Base-by-base conservation (phyloP, 2,888 invertebrate species). In the Eledone cirrhosa region DNA sequence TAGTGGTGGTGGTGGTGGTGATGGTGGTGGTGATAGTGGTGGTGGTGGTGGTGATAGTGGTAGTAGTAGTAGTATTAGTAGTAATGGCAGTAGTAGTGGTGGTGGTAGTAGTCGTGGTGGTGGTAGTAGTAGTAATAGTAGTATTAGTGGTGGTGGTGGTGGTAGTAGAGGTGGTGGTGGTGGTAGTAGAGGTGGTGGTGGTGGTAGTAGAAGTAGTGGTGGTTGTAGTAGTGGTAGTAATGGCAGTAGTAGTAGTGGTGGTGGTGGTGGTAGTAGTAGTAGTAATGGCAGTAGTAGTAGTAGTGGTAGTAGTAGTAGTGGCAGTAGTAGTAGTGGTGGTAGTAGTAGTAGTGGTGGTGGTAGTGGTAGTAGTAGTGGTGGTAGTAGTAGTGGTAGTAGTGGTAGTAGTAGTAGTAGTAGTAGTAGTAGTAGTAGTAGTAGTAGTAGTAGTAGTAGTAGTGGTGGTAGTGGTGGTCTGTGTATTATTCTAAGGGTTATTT, bases 1-100 rank as follows among this genome's bases (percentile, higher is more conserved):
- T 59, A n/a, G 59, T 59, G 59, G 59, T 59, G 59, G 59, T 59
- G 59, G 59, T 59, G 59, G 59, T 59, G 59, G 59, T 59, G 59
- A n/a, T 59, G n/a, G 59, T 59, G 59, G n/a, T 59, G 59, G n/a
- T 59, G 59, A n/a, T 59, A n/a, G 59, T 59, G 59, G 59, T n/a
- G 59, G 59, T 59, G 59, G 59, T 59, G 16, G 59, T 59, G 59
- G 59, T 59, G 59, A 59, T n/a, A 16, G 59, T n/a, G n/a, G n/a
- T n/a, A n/a, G n/a, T n/a, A n/a, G n/a, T n/a, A n/a, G n/a, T n/a
- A n/a, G n/a, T n/a, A n/a, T n/a, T n/a, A n/a, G n/a, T n/a, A n/a
- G n/a, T n/a, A n/a, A n/a, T n/a, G n/a, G n/a, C n/a, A n/a, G n/a
- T n/a, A n/a, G n/a, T n/a, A n/a, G n/a, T n/a, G n/a, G n/a, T n/a